Percentiles rank a stretch among this genome's conserved stretches.
Conservation (phyloP, 1,140 invertebrate genomes). For the Drosophila lini region DNA sequence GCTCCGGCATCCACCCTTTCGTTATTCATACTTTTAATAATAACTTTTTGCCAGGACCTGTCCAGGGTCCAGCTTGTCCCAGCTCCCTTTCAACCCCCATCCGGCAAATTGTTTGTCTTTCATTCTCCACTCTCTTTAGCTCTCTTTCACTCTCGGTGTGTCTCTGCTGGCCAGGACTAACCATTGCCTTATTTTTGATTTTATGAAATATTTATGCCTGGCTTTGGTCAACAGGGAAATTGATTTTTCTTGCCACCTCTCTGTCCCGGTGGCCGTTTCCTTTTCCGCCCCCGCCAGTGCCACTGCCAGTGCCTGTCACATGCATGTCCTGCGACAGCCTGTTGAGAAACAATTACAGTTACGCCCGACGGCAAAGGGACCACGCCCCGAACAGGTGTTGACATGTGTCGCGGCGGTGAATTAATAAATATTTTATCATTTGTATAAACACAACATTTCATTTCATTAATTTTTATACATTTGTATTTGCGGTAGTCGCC, state of each 20-base stretch:
- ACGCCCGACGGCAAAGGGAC: conserved; percentile 21
- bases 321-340: conserved; percentile 35
- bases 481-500: conserved; percentile 28
- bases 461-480: conserved; percentile 55
- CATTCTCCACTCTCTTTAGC: conserved; percentile 26
- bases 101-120: conserved; percentile 64
- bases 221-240: conserved; percentile 78
- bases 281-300: conserved; percentile 8
- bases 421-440: conserved; percentile 55
- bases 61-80: background rate
- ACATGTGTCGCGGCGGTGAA: conserved; percentile 40
- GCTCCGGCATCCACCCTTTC: conserved; percentile 23
- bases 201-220: conserved; percentile 71
- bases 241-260: conserved; percentile 61
- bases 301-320: conserved; percentile 30
- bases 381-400: conserved; percentile 41
- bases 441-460: conserved; percentile 53
- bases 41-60: conserved; percentile 45
- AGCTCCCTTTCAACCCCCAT: conserved; percentile 11
- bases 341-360: conserved; percentile 48
- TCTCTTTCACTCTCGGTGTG: conserved; percentile 4
- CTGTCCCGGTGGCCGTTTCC: background rate
- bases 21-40: conserved; percentile 61
- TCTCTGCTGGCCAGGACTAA: conserved; percentile 12
- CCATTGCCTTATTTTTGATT: conserved; percentile 44